These are phyloP conservation scores for Leptodactylus fuscus DNA, from an alignment of 2,113 vertebrate genomes.

Conservation along the genomic window DNA sequence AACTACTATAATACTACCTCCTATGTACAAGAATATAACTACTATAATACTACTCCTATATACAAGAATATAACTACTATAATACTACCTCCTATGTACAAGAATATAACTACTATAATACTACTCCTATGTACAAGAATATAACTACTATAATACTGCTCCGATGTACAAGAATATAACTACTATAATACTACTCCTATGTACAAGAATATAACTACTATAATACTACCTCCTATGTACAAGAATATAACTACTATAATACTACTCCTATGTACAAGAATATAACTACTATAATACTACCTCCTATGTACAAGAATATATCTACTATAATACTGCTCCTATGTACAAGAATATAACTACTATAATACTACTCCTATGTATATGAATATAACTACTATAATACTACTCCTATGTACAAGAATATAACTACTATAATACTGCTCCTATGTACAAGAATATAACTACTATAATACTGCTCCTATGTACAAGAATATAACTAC, in stretches of 20 bases:
- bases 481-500: not conserved
- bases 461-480: not conserved
- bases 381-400: not conserved
- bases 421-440: no score
- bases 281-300: not conserved
- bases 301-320: constrained; percentile 7
- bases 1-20: no score
- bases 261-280: not conserved
- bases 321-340: constrained; percentile 8
- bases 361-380: not conserved
- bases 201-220: not conserved
- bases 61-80: no score
- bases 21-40: no score
- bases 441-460: not conserved
- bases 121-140: no score
- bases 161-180: not conserved
- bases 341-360: not conserved
- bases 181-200: not conserved
- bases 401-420: not conserved
- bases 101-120: no score
- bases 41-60: no score
- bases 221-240: not conserved
- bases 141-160: no score
- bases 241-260: not conserved
- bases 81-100: no score